A percentile compares a stretch with the other conserved stretches of the same genome.
Conservation (phyloP, 2,113 vertebrate species). For the Castor canadensis region DNA sequence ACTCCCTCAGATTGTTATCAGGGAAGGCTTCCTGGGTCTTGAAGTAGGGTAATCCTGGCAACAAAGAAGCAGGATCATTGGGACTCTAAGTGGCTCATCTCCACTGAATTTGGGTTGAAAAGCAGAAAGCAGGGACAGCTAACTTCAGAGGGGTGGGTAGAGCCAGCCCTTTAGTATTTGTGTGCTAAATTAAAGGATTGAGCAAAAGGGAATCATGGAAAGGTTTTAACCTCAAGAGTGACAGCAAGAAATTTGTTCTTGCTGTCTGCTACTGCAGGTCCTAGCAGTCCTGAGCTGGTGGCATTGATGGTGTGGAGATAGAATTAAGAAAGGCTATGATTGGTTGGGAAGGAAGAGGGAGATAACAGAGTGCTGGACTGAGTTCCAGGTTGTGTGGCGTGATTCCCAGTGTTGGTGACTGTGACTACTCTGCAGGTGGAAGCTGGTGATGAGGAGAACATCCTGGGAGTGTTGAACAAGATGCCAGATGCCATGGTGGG, state of each 20-base stretch:
- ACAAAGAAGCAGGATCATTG: not conserved
- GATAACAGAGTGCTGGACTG: not conserved
- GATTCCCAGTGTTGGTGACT: not conserved
- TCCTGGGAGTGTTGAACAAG: not conserved
- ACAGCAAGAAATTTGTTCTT: not conserved
- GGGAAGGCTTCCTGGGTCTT: not conserved
- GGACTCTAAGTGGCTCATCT: not conserved
- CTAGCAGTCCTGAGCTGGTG: not conserved
- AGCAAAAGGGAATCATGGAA: not conserved
- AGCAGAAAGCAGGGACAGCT: not conserved
- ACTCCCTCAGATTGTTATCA: not conserved
- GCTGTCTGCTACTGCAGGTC: rapidly evolving
- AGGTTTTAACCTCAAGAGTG: not conserved
- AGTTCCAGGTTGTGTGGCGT: not conserved
- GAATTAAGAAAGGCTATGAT: not conserved
- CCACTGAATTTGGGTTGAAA: not conserved
- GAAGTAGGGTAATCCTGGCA: not conserved
- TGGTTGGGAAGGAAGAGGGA: not conserved
- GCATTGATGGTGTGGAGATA: rapidly evolving
- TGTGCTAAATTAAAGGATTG: not conserved
- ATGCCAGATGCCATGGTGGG: not conserved
- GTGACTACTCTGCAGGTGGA: too few species aligned
- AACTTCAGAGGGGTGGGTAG: not conserved
- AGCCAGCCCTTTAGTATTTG: not conserved
- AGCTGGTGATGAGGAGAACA: not conserved